phyloP scores from a whole-genome alignment of 2,113 vertebrate species.

The Climacteris rufus region DNA sequence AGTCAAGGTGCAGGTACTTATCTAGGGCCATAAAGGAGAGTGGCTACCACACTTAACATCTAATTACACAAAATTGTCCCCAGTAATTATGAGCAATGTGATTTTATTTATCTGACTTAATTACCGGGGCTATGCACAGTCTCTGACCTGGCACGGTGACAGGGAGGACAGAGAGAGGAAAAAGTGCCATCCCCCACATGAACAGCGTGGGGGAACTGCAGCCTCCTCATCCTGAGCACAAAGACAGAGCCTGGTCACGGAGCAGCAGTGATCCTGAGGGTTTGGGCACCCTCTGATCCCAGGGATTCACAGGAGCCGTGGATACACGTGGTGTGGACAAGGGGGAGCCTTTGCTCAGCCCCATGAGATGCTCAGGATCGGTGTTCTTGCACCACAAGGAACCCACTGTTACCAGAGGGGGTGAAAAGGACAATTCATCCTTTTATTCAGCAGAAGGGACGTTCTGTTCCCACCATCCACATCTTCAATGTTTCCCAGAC shows the following conservation, averaged over 20 bases:
- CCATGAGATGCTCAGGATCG: accelerated
- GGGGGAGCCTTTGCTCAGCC: neutral
- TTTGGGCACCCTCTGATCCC: neutral
- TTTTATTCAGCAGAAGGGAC: neutral
- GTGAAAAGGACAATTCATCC: neutral
- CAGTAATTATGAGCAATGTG: conserved; percentile 80
- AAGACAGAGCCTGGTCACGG: neutral
- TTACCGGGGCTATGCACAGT: conserved; percentile 63
- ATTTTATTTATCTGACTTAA: conserved; percentile 80
- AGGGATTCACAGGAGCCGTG: neutral
- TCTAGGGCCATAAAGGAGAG: conserved; percentile 71
- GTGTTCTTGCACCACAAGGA: neutral
- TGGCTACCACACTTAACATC: conserved; percentile 75
- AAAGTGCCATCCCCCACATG: neutral
- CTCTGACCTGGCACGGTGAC: conserved; percentile 72
- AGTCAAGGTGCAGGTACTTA: conserved; percentile 72
- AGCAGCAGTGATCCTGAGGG: neutral
- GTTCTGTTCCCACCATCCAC: neutral
- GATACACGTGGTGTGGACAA: accelerated
- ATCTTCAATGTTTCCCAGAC: neutral
- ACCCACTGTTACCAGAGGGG: accelerated
- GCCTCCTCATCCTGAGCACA: neutral
- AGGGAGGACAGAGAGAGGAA: conserved; percentile 57
- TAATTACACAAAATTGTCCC: conserved; percentile 76
- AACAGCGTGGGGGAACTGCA: neutral